Evolutionary conservation across 2,888 invertebrate genomes (phyloP).

Genomic region (Dusona sp.): DNA sequence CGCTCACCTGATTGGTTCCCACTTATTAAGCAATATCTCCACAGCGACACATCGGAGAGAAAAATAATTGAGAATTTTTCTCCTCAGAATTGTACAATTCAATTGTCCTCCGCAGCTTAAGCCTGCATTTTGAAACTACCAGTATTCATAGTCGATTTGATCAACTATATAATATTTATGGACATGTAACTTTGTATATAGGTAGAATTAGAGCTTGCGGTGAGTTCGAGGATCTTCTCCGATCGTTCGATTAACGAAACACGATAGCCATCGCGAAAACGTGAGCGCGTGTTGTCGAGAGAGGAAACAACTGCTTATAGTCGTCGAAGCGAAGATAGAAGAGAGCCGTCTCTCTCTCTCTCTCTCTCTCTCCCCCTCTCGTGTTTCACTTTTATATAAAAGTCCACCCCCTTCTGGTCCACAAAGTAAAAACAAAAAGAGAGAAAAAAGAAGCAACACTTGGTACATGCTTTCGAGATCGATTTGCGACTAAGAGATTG

Average conservation of each 20-base stretch:
- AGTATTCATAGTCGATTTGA: neutral
- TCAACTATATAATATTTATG: neutral
- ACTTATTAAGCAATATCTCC: neutral
- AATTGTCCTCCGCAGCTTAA: neutral
- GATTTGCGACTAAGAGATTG: conserved; percentile 59
- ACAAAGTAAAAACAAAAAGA: conserved; percentile 11
- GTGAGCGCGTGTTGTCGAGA: conserved; percentile 49
- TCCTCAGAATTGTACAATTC: neutral
- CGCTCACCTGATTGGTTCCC: neutral
- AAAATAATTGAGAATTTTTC: neutral
- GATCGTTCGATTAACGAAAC: conserved; percentile 68
- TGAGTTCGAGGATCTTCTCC: conserved; percentile 53
- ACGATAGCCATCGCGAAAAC: conserved; percentile 64
- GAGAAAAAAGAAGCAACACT: neutral
- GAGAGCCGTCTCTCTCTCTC: neutral
- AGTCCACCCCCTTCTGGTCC: conserved; percentile 14
- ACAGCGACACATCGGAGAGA: neutral
- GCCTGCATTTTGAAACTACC: neutral
- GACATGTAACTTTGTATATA: neutral
- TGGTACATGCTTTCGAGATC: conserved; percentile 55
- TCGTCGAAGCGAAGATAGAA: conserved; percentile 27
- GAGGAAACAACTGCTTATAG: conserved; percentile 43
- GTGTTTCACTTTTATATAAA: conserved; percentile 4
- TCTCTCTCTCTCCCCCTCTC: conserved; percentile 21
- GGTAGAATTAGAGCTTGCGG: conserved; percentile 17